phyloP scores from a whole-genome alignment of 2,113 vertebrate genomes.

The Lamprotornis superbus region DNA sequence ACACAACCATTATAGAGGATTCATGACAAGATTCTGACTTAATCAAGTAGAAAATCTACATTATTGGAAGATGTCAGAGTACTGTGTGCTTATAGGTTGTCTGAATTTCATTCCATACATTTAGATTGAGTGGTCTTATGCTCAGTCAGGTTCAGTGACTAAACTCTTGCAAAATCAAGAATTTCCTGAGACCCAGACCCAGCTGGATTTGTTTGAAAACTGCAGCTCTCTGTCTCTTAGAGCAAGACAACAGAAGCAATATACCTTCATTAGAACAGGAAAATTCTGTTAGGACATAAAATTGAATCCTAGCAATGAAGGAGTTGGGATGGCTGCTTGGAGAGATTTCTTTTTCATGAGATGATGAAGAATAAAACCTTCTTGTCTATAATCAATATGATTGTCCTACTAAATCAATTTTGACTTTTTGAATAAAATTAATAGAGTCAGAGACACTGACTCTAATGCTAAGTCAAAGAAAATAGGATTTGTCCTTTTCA shows the following conservation, averaged over 20 bases:
- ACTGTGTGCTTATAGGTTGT: neutral
- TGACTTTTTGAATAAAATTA: conserved; percentile 24
- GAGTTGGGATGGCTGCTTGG: neutral
- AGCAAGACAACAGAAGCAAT: neutral
- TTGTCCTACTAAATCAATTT: neutral
- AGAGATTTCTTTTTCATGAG: neutral
- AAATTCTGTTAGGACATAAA: neutral
- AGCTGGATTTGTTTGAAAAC: neutral
- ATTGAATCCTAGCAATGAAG: neutral
- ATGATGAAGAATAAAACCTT: neutral
- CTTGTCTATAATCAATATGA: neutral
- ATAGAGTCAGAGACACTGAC: neutral
- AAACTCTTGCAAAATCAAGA: neutral
- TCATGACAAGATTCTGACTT: neutral
- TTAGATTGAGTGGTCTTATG: neutral
- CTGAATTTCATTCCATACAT: neutral
- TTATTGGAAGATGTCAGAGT: neutral
- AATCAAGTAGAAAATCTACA: neutral
- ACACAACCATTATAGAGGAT: neutral
- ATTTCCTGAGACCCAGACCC: neutral
- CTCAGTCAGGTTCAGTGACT: neutral
- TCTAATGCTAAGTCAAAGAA: neutral
- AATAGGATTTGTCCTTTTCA: conserved; percentile 4
- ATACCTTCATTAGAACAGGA: neutral
- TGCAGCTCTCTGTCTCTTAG: neutral